Base-by-base conservation (phyloP, 1,140 invertebrate genomes). In the Lepidotrigona ventralis region DNA sequence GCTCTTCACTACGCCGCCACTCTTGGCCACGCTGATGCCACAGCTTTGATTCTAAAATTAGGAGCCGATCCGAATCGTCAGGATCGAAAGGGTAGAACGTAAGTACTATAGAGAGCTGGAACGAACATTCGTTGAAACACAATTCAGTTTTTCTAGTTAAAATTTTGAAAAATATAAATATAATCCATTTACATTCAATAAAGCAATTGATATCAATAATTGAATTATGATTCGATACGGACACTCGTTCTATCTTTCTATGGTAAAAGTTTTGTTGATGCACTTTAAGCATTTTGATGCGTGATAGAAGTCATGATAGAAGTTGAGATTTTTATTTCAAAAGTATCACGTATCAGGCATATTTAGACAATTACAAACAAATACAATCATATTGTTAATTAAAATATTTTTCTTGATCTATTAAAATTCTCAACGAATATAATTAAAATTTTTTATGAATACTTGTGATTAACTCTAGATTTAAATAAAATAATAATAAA, bases 1-100 rank as follows among this genome's bases (percentile, higher is more conserved):
- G 97, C 99, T 0, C 93, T 99, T 4, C 99, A 99, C 93, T 99
- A 99, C 92, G 97, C 99, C 4, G 98, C 98, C 1, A 99, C 98
- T 0, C 94, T 99, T 72, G 98, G 99, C 0, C 99, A 99, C 92
- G 97, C 98, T 0, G 98, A 99, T 91, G 98, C 98, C 64, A 99
- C 98, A 0, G 96, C 97, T n/a, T 94, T 98, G 0, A 94, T 99
- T 51, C 94, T 99, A 3, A 96, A 97, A 84, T 96, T 98, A 73
- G 98, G 98, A 8, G 98, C 98, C 6, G 96, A 99, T 93, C 96
- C 98, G 0, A 98, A 99, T 94, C 95, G 98, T 53, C 98, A 99
- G 92, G 99, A 99, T 93, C 95, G 97, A 33, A 98, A 98, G 93
- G 98, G 98, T 19, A 95, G 98, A 90, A 99, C 96, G 96, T 97